Base-by-base conservation (phyloP, 2,797 vertebrate species). In the Pipistrellus kuhlii region DNA sequence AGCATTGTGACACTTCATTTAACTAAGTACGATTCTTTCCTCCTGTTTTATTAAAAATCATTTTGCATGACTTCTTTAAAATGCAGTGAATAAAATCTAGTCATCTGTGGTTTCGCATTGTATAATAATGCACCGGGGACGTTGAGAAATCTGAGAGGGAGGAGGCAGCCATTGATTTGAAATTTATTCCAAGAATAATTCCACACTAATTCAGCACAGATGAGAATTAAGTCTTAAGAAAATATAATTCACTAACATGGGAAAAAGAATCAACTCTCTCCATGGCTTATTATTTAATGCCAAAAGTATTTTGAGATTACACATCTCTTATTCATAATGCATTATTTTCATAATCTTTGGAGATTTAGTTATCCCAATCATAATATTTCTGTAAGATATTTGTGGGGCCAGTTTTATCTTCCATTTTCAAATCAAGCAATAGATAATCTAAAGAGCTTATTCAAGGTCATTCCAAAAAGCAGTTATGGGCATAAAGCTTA, bases 181-280 rank as follows among this genome's bases (percentile, higher is more conserved):
- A 86, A 90, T 93, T 95, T 72, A 94, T 95, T 95, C 90, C 78
- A 93, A 77, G 71, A 96, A 95, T 93, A 95, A 96, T 96, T 95
- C 62, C 73, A 82, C 64, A 92, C 81, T 94, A 95, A 94, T 93
- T 95, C 78, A 94, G 75, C 62, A 93, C 78, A 96, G 92, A 93
- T 95, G 93, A 94, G 73, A 96, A 92, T 68, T 66, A 89, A 90
- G 23, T 44, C 44, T 92, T 95, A 64, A 95, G 57, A 95, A 96
- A 88, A 94, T 88, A 77, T 78, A 95, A 88, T 95, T 88, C 78
- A 84, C 88, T 88, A 85, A 84, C 38, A 94, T 23, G 44, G 92
- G 48, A 32, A 92, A 85, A 94, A 93, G 55, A 92, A 84, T 72
- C 66, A 84, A 53, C 71, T 72, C 64, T 93, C 51, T 95, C 62